Evolutionary conservation across 2,888 invertebrate species (phyloP).

Genomic region (Drosophila infuscata): DNA sequence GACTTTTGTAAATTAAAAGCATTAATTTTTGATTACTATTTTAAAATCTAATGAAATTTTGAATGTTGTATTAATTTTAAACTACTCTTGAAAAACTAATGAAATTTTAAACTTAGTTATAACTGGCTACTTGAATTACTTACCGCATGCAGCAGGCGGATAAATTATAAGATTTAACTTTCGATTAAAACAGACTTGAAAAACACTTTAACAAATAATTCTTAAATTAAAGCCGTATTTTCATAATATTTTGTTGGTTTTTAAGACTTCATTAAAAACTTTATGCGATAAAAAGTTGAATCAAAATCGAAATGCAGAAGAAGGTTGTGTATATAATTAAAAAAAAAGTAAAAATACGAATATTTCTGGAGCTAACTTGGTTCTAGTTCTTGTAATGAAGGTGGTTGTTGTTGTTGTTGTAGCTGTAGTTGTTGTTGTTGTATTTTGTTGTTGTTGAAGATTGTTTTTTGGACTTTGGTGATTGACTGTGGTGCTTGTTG

Average conservation of each 20-base stretch:
- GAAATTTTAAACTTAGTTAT: not conserved
- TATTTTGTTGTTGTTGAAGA: conserved; percentile 42
- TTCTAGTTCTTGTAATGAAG: conserved; percentile 51
- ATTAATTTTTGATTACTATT: not conserved
- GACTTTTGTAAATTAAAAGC: not conserved
- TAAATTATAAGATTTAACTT: not conserved
- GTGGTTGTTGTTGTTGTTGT: conserved; percentile 31
- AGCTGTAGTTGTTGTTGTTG: conserved; percentile 35
- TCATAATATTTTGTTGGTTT: not conserved
- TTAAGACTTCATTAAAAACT: not conserved
- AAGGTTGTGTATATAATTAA: not conserved
- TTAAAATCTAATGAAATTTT: not conserved
- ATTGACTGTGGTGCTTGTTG: conserved; percentile 50
- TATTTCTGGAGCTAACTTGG: conserved; percentile 37
- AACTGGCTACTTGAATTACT: conserved; percentile 51
- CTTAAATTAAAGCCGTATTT: not conserved
- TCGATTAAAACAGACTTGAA: conserved; percentile 12
- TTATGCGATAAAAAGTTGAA: not conserved
- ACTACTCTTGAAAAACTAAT: not conserved
- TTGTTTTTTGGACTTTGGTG: conserved; percentile 33
- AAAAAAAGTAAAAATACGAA: conserved; percentile 8
- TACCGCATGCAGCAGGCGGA: conserved; percentile 69
- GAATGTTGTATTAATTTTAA: not conserved
- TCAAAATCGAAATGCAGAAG: not conserved
- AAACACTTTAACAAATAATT: conserved; percentile 12